Evolutionary conservation across 2,888 invertebrate genomes (phyloP), one percentile per base, ranked within the genome.

Genomic region (Xestoiulus laeticollis): DNA sequence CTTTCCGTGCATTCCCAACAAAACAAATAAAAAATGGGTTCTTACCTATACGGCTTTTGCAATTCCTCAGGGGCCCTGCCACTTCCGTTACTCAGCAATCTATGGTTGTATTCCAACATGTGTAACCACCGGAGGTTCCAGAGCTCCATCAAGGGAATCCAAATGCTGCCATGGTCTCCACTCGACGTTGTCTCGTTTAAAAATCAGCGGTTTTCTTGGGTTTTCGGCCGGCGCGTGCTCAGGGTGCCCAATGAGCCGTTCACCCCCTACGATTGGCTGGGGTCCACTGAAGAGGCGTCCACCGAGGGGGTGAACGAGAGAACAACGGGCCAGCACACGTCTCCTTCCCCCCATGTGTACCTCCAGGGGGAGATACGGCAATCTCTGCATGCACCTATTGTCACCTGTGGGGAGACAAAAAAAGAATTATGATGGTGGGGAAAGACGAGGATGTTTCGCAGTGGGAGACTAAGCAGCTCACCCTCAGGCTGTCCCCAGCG

Each of bases 171-270:
- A 22, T 22, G 12, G 68, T 6, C 68, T 26, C 68, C 68, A 68
- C 6, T 22, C 38, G 1, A 8, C 38, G 38, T 38, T 38, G 38
- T 38, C 38, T 38, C 38, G 38, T 68, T 68, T 26, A 22, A 68
- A 68, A 68, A 22, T 26, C 68, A 5, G 68, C 26, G 26, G 68
- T 68, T 68, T 68, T 26, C 68, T 68, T 26, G 10, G 22, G 22
- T 16, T 3, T 4, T 14, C 48, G 16, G 19, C 1, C 48, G 19
- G 48, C 48, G 16, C 68, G 68, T 68, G 68, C 68, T 68, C 68
- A 22, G 68, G 68, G 26, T 68, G 68, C 68, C 68, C 68, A 68
- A 68, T 68, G 68, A 68, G 68, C 22, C 68, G 26, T 22, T 68
- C 26, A 22, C 26, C 26, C 10, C 22, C 22, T 26, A 22, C 12